Conservation (phyloP, 2,888 invertebrate species). For the Orthosia cruda region DNA sequence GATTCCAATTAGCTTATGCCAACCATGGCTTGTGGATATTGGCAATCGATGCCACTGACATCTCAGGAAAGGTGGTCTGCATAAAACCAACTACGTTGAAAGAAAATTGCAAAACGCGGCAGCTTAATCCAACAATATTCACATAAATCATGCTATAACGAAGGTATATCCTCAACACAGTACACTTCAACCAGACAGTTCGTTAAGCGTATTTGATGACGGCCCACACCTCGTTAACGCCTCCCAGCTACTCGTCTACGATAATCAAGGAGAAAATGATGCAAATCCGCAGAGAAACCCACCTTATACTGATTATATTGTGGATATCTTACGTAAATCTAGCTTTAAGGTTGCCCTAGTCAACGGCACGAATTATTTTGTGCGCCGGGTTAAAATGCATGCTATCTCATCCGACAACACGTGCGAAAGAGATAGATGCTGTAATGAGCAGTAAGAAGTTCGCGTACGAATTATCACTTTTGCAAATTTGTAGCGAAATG, state of each 20-base stretch:
- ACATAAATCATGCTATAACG: constrained; percentile 50
- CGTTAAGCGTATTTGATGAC: constrained; percentile 65
- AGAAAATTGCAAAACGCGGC: constrained; percentile 27
- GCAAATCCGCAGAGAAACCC: constrained; percentile 60
- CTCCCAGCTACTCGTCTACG: constrained; percentile 50
- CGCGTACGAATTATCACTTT: too few species aligned
- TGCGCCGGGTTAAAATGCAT: too few species aligned
- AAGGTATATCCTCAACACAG: constrained; percentile 24
- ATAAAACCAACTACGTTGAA: background rate
- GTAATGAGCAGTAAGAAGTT: too few species aligned
- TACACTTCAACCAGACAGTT: constrained; percentile 40
- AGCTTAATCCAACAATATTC: constrained; percentile 29
- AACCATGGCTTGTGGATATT: background rate
- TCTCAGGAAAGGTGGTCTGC: background rate
- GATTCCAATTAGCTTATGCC: background rate
- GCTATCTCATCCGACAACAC: too few species aligned
- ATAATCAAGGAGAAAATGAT: constrained; percentile 65
- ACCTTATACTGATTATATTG: constrained; percentile 51
- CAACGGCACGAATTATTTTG: too few species aligned
- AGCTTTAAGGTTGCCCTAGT: too few species aligned
- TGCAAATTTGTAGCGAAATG: too few species aligned
- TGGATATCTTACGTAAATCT: constrained; percentile 56
- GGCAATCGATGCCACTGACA: background rate
- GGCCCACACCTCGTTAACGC: constrained; percentile 68
- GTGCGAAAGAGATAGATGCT: too few species aligned